Conservation (phyloP, 1,140 invertebrate species). For the Piezodorus guildinii region DNA sequence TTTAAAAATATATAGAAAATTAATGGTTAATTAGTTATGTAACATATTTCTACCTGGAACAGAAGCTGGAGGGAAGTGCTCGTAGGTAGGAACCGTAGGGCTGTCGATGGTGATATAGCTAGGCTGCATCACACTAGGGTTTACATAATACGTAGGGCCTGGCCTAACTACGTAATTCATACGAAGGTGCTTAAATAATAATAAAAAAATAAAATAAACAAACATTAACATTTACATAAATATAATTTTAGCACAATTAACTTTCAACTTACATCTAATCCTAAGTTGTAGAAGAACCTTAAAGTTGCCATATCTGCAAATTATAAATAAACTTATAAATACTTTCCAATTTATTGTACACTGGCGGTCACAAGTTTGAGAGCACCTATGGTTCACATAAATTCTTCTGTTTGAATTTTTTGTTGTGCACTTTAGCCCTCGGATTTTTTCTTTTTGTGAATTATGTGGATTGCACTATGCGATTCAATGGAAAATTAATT, state of each 20-base stretch:
- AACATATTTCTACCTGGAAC: not conserved
- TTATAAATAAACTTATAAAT: conserved; percentile 12
- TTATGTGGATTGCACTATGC: too few relatives aligned
- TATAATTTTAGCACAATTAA: not conserved
- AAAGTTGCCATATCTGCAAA: conserved; percentile 45
- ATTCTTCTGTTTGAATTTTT: too few relatives aligned
- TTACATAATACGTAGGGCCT: conserved; percentile 12
- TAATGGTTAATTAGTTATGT: too few relatives aligned
- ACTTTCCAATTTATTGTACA: not conserved
- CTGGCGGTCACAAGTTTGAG: too few relatives aligned
- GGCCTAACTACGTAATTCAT: conserved; percentile 15
- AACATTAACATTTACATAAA: not conserved
- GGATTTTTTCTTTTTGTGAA: too few relatives aligned
- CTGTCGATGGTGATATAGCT: conserved; percentile 4
- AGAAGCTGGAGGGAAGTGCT: not conserved
- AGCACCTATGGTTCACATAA: too few relatives aligned
- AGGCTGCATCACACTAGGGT: not conserved
- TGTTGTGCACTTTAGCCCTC: too few relatives aligned
- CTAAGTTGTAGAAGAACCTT: conserved; percentile 53
- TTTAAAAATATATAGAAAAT: too few relatives aligned
- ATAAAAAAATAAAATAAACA: not conserved
- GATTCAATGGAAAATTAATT: too few relatives aligned
- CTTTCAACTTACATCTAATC: conserved; percentile 37
- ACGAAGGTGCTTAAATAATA: conserved; percentile 2
- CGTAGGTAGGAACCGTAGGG: not conserved